phyloP scores from a whole-genome alignment of 2,113 vertebrate genomes.

The Hyperopisus bebe region DNA sequence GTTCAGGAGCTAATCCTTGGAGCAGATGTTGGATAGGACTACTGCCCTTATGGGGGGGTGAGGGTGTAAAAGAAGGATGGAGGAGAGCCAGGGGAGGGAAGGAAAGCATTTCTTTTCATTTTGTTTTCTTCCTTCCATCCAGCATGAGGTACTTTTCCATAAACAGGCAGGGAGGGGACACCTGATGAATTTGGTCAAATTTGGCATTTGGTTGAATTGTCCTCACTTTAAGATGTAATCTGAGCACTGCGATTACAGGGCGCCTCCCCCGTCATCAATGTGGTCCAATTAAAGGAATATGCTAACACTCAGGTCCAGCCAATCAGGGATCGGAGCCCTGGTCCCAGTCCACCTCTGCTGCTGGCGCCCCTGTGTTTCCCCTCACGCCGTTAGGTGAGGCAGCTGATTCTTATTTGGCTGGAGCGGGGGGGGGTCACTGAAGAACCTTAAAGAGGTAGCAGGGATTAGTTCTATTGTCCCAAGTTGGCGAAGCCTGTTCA shows the following conservation, averaged over 20 bases:
- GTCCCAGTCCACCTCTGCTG: background rate
- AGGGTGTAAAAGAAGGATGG: background rate
- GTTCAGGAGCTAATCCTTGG: conserved; percentile 67
- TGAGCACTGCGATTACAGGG: background rate
- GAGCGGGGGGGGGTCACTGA: background rate
- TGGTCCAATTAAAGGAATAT: background rate
- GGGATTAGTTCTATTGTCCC: background rate
- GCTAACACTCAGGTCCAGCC: background rate
- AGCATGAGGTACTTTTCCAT: background rate
- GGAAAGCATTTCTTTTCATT: background rate
- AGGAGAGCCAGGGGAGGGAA: background rate
- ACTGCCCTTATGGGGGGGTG: background rate
- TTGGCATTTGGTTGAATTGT: background rate
- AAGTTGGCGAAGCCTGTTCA: too few relatives aligned
- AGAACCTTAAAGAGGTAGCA: background rate
- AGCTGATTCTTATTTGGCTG: background rate
- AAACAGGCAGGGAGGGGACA: background rate
- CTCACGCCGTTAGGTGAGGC: background rate
- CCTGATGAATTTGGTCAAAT: background rate
- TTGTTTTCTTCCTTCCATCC: background rate
- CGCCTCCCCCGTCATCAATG: background rate
- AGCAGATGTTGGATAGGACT: conserved; percentile 40
- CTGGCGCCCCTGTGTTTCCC: background rate
- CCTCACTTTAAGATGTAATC: background rate
- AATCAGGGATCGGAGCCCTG: background rate